These are phyloP conservation scores for Babyrousa celebensis DNA, from an alignment of 2,797 vertebrate genomes.

Conservation along the genomic window DNA sequence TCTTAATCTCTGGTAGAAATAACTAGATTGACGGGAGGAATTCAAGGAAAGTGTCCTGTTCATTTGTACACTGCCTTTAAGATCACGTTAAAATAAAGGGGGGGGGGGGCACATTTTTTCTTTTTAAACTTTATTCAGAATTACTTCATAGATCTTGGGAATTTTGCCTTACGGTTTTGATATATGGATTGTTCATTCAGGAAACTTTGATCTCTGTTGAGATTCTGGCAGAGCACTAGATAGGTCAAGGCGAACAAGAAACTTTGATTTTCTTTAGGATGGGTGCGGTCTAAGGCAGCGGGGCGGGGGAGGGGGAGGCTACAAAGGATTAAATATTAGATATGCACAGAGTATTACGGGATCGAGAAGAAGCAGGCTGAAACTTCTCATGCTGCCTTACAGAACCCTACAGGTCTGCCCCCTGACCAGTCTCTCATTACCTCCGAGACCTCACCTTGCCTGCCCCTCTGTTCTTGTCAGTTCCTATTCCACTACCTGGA, in stretches of 20 bases:
- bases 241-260: not conserved
- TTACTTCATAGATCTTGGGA: not conserved
- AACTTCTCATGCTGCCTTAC: not conserved
- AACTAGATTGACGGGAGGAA: not conserved
- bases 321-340: not conserved
- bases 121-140: constrained; percentile 15
- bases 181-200: not conserved
- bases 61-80: not conserved
- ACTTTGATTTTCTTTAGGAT: not conserved
- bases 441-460: not conserved
- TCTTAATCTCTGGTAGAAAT: constrained; percentile 33
- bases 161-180: not conserved
- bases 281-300: not conserved
- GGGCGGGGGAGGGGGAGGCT: no score
- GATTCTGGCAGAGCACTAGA: not conserved
- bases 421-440: not conserved
- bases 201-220: not conserved
- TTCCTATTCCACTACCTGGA: not conserved
- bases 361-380: not conserved
- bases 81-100: not conserved
- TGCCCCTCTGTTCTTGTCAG: not conserved
- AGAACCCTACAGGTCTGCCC: not conserved
- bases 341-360: not conserved
- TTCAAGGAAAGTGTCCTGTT: not conserved
- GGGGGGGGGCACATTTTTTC: not conserved